Evolutionary conservation across 2,797 vertebrate genomes (phyloP), one percentile per base, ranked within the genome.

Genomic region (Brachyalestes nurse): DNA sequence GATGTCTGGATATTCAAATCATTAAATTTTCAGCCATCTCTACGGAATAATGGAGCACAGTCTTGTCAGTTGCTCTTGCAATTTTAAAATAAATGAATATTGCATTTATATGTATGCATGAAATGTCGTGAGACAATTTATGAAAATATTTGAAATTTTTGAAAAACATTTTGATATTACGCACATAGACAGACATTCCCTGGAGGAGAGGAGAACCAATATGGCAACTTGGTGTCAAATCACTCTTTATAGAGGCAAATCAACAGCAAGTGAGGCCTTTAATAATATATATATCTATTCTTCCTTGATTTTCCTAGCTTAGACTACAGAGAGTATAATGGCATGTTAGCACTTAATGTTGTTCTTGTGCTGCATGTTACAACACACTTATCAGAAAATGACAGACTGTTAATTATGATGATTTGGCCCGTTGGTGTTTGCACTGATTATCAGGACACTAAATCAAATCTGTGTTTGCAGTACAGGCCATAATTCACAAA

Each of bases 401-500:
- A 40, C 55, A n/a, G 1, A 10, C 17, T 19, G 8, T 75, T 82
- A 74, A 78, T 78, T 51, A 21, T 55, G 23, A 38, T 51, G 75
- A 53, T 49, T 67, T 75, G 53, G 71, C 55, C 55, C 0, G 25
- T 19, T 34, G 2, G 19, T 69, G 76, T 82, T 78, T 69, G 58
- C 71, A 62, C 17, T 34, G 53, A 74, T 78, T 78, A 55, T 23
- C 9, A 21, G 55, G 47, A 74, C 71, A 75, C 73, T 82, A 57
- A 17, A 51, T 19, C 21, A 69, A 64, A 69, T 51, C 62, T 61
- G 17, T 66, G 38, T 55, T 78, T 40, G 23, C 45, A 58, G 6
- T 45, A 42, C 21, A 82, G 69, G 16, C 70, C 25, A 57, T 72
- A 72, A 70, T 77, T 67, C 19, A 77, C 70, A 17, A 38, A 82